Evolutionary conservation across 2,888 invertebrate species (phyloP).

Genomic region (Falcaria lacertinaria): DNA sequence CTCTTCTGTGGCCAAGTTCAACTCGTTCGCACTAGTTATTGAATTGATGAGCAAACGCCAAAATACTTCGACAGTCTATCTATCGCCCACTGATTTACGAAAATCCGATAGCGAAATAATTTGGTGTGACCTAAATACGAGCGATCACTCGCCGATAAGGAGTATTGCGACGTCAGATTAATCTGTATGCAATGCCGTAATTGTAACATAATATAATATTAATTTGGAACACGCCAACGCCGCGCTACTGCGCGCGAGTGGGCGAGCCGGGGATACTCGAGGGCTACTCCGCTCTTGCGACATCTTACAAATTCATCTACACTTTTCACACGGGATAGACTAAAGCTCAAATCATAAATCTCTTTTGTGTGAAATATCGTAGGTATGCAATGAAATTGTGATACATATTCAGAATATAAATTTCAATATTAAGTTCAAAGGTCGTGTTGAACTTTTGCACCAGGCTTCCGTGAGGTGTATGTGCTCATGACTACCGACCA

Average conservation of each 20-base stretch:
- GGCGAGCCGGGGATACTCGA: slow-evolving; percentile 32
- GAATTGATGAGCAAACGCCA: slow-evolving; percentile 9
- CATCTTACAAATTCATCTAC: slow-evolving; percentile 30
- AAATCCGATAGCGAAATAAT: slow-evolving; percentile 44
- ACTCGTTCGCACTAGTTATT: slow-evolving; percentile 1
- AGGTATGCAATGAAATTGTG: too few relatives aligned
- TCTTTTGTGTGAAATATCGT: too few relatives aligned
- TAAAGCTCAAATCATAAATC: too few relatives aligned
- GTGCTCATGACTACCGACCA: too few relatives aligned
- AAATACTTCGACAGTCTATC: slow-evolving; percentile 18
- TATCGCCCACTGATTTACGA: slow-evolving; percentile 37
- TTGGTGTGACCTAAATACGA: slow-evolving; percentile 47
- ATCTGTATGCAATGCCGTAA: slow-evolving; percentile 44
- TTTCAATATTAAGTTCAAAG: too few relatives aligned
- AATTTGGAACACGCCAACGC: slow-evolving; percentile 56
- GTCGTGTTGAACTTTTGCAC: too few relatives aligned
- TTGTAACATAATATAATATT: slow-evolving; percentile 59
- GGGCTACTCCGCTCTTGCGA: slow-evolving; percentile 32
- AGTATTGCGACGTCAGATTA: slow-evolving; percentile 38
- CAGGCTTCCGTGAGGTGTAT: too few relatives aligned
- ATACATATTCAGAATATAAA: too few relatives aligned
- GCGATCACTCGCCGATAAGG: slow-evolving; percentile 35
- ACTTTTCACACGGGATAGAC: slow-evolving; percentile 7
- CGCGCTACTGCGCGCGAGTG: slow-evolving; percentile 32
- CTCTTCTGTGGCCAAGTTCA: slow-evolving; percentile 10